Evolutionary conservation across 2,797 vertebrate genomes (phyloP), one percentile per base, ranked within the genome.

Genomic region (Lerista edwardsae): DNA sequence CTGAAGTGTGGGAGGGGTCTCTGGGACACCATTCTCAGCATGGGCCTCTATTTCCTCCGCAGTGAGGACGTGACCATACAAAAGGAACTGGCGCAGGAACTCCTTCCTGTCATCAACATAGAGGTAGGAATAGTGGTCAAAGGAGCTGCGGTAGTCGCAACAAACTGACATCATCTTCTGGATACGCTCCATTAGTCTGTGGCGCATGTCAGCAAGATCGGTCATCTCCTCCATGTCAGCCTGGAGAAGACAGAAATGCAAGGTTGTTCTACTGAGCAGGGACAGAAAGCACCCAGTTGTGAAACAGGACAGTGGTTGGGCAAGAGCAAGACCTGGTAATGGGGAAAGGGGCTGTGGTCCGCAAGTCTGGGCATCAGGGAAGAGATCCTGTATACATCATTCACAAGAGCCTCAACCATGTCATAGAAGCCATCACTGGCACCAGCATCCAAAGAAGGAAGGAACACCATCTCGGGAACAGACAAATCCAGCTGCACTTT

Each of bases 391-490:
- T 97, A 99, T 88, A 98, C 93, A 68, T 97, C 96, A 1, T 87
- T 96, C 84, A 98, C 85, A 8, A 99, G 96, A 75, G 92, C 88
- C 73, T 99, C 97, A 31, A 99, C 83, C 44, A 97, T 89, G 75
- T 97, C 97, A 59, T 94, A 97, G 89, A 99, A 97, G 79, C 97
- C 92, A 17, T 96, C 96, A 0, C 91, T 94, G 12, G 91, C 71
- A 0, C 95, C 96, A 3, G 92, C 87, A 41, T 99, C 98, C 96
- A 99, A 41, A 6, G 97, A 96, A 0, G 98, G 98, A 34, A 3
- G 89, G 90, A 99, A 99, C 47, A 98, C 86, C 94, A 99, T 91
- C 84, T 99, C 97, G 68, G 97, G 97, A 72, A 96, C 85, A 82
- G 93, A 94, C 14, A 99, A 95, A 75, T 97, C 96, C 92, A 99